Percentiles rank a stretch among this genome's conserved stretches.
Conservation (phyloP, 1,140 invertebrate species). For the Tetramorium alpestre region DNA sequence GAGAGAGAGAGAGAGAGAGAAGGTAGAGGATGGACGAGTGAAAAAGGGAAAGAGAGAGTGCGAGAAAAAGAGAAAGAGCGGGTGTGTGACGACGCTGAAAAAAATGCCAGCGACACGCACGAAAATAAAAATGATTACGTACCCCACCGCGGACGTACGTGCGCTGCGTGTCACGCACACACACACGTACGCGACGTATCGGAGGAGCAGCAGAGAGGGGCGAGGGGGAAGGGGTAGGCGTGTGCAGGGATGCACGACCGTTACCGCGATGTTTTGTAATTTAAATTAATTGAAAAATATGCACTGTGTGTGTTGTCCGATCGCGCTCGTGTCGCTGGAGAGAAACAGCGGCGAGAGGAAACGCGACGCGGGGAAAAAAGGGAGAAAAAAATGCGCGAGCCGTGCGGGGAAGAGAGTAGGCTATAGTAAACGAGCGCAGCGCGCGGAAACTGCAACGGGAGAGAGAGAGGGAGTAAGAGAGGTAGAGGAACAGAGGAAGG, state of each 20-base stretch:
- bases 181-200: conserved; percentile 62
- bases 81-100: conserved; percentile 45
- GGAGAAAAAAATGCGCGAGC: conserved; percentile 25
- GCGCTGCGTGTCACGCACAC: conserved; percentile 58
- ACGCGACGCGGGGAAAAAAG: conserved; percentile 41
- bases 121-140: conserved; percentile 82
- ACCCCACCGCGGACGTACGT: conserved; percentile 70
- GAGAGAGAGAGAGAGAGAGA: background rate
- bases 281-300: conserved; percentile 86
- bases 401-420: conserved; percentile 9
- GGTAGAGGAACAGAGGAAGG: background rate
- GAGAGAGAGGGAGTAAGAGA: background rate
- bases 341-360: conserved; percentile 64
- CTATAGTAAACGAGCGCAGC: conserved; percentile 27
- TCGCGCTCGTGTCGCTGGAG: conserved; percentile 73
- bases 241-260: conserved; percentile 68
- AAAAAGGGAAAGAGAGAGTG: background rate
- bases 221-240: conserved; percentile 23
- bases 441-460: conserved; percentile 5
- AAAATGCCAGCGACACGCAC: conserved; percentile 75
- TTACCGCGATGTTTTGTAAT: conserved; percentile 84
- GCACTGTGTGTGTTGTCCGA: conserved; percentile 82
- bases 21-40: background rate
- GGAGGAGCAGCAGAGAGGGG: background rate
- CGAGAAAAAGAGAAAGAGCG: background rate